Evolutionary conservation across 1,140 invertebrate species (phyloP).

Genomic region (Rhyzopertha dominica): DNA sequence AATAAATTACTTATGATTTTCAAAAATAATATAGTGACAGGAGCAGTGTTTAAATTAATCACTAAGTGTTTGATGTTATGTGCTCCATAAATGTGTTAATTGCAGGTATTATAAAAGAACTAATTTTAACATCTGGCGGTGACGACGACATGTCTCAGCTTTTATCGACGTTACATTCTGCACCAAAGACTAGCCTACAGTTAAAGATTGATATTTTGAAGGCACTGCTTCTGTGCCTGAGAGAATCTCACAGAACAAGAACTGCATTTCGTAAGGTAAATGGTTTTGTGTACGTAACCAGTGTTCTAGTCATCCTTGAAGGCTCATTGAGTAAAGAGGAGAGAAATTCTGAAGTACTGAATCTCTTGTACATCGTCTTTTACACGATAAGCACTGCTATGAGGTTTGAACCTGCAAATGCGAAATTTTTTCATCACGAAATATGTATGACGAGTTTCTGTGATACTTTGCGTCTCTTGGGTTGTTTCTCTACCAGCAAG

Average conservation of each 20-base stretch:
- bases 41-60: slow-evolving; percentile 7
- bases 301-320: slow-evolving; percentile 90
- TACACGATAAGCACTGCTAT: slow-evolving; percentile 95
- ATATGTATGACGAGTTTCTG: slow-evolving; percentile 89
- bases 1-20: too few relatives aligned
- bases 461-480: slow-evolving; percentile 84
- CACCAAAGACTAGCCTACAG: slow-evolving; percentile 68
- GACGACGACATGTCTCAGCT: slow-evolving; percentile 94
- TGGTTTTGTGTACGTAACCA: slow-evolving; percentile 96
- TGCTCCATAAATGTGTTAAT: slow-evolving; percentile 6
- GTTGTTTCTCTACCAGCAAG: slow-evolving; percentile 72
- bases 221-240: slow-evolving; percentile 79
- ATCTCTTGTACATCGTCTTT: slow-evolving; percentile 83
- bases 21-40: too few relatives aligned
- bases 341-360: slow-evolving; percentile 50
- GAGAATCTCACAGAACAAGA: slow-evolving; percentile 91
- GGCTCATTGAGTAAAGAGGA: slow-evolving; percentile 60
- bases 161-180: slow-evolving; percentile 85
- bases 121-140: slow-evolving; percentile 84
- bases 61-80: slow-evolving; percentile 1
- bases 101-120: slow-evolving; percentile 71
- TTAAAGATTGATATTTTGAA: slow-evolving; percentile 90
- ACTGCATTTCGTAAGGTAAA: slow-evolving; percentile 96
- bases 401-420: slow-evolving; percentile 98
- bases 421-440: slow-evolving; percentile 96